Base-by-base conservation (phyloP, 1,140 invertebrate genomes). In the Campoletis sonorensis region DNA sequence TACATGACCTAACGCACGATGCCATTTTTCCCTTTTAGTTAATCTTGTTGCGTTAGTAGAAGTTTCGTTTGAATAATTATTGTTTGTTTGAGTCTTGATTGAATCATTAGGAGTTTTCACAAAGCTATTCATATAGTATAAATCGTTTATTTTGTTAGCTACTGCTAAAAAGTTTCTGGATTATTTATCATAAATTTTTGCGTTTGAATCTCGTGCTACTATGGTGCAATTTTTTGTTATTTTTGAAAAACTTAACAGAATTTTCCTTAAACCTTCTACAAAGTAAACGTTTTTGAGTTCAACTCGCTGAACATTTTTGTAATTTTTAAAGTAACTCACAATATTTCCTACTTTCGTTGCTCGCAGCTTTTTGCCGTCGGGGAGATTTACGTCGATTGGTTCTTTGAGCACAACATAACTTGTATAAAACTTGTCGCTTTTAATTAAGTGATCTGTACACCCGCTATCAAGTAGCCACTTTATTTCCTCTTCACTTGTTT, bases 381-480 rank as follows among this genome's bases (percentile, higher is more conserved):
- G 67, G n/a, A 85, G 18, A 71, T 81, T 82, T 76, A 85, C 84
- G 81, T 81, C 40, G 37, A 82, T 37, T 0, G 80, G 64, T 26
- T 82, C 76, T 73, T 80, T 75, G 13, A 84, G 68, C 5, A 4
- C 61, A 45, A 40, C 30, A 72, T 15, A 68, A 49, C 64, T 73
- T 40, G 37, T 13, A 71, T 79, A 80, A 26, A 70, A 82, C 68
- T 80, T 71, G 45, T 78, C 64, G 72, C 76, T 23, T 72, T 79
- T 54, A 45, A 83, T 79, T 26, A 83, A 79, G 45, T 83, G 83
- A 75, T 82, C 81, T 18, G 81, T 77, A 77, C 82, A 85, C 4
- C 84, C 82, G 64, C 84, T 85, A 68, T 85, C 82, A 71, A 85
- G 81, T n/a, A 85, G 8, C 84, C 84, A 85, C 26, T 81, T 54